Evolutionary conservation across 1,140 invertebrate species (phyloP), one percentile per base, ranked within the genome.

Genomic region (Dufourea novaeangliae): DNA sequence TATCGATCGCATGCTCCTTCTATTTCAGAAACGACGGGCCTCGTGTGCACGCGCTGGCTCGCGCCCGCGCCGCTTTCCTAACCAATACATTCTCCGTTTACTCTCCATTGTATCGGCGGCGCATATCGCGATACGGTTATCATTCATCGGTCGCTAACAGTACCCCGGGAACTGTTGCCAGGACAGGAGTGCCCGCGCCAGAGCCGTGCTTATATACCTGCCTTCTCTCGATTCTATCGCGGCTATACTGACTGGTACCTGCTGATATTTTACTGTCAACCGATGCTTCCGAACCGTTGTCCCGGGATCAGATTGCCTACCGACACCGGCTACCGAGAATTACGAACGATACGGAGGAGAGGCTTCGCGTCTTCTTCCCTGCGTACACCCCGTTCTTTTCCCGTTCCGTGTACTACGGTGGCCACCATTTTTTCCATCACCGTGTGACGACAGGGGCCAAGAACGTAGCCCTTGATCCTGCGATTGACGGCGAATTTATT

Each of bases 251-350:
- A 91, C 87, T 87, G 87, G 89, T 90, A 91, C 87, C 89, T 90
- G 88, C 90, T 92, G 91, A 92, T 91, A 92, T 92, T 92, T 92
- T 91, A 92, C 91, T 92, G 91, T 91, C 90, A 88, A 90, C 88
- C 88, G 68, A 92, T 92, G 90, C 88, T 91, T 91, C 88, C 84
- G 88, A 91, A 91, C 88, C 88, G 90, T 90, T 91, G 88, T 90
- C 87, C 86, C 64, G 72, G 83, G 83, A 91, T 91, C 90, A 91
- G 91, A 92, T 91, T 90, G 87, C 87, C 78, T 77, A 79, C 86
- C 86, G 81, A 88, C 86, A 87, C 87, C 80, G 44, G 86, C 89
- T 91, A 91, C 89, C 80, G 84, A 86, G 88, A 90, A 89, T 88
- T 86, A 85, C 80, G 68, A 80, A 87, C 87, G 84, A 89, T 86